Conservation (phyloP, 2,797 vertebrate species). For the Furcifer pardalis region DNA sequence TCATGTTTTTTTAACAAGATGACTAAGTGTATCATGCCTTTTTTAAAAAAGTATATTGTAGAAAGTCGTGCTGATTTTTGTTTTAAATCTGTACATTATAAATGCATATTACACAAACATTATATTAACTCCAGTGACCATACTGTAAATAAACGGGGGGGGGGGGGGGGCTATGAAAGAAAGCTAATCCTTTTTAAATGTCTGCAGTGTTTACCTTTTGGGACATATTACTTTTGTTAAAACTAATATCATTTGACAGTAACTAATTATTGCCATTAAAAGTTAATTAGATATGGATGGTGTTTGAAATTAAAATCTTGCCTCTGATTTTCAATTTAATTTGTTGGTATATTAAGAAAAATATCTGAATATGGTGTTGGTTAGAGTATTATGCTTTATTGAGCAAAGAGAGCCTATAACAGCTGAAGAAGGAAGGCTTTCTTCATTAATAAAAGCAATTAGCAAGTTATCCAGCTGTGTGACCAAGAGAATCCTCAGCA, state of each 20-base stretch:
- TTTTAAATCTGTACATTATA: constrained; percentile 30
- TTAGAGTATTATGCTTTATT: constrained; percentile 58
- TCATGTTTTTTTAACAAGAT: neutral
- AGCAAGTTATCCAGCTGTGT: constrained; percentile 59
- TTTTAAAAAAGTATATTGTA: neutral
- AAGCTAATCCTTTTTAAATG: constrained; percentile 10
- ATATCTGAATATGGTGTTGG: constrained; percentile 39
- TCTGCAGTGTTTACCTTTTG: constrained; percentile 26
- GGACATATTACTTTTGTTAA: constrained; percentile 31
- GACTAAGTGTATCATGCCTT: neutral
- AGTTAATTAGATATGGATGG: constrained; percentile 36
- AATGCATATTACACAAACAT: constrained; percentile 22
- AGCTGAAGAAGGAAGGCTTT: constrained; percentile 58
- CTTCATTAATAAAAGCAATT: constrained; percentile 77
- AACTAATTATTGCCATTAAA: constrained; percentile 37
- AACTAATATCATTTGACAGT: constrained; percentile 34
- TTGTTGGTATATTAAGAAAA: constrained; percentile 47
- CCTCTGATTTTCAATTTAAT: constrained; percentile 48
- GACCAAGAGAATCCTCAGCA: constrained; percentile 37
- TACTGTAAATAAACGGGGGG: constrained; percentile 23
- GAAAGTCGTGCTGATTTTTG: constrained; percentile 43
- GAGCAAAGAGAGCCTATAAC: constrained; percentile 51
- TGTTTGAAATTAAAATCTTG: constrained; percentile 42
- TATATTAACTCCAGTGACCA: constrained; percentile 5
- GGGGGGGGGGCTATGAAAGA: constrained; percentile 5